Evolutionary conservation across 2,113 vertebrate genomes (phyloP).

Genomic region (Todiramphus saurophagus): DNA sequence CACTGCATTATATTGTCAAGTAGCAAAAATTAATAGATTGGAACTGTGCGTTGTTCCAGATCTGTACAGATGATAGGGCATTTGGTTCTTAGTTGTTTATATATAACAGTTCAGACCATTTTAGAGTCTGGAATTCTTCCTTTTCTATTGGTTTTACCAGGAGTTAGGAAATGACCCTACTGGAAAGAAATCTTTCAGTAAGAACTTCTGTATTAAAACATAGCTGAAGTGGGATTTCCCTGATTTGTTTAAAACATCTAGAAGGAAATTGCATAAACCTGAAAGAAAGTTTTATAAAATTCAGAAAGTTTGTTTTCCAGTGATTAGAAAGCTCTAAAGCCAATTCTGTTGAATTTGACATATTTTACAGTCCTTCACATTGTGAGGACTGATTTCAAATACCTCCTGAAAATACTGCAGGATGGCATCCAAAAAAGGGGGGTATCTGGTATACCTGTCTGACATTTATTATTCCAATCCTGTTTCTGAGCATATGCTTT

Average conservation of each 20-base stretch:
- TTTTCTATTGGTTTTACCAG: not conserved
- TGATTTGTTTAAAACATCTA: not conserved
- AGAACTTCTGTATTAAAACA: not conserved
- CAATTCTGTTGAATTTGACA: not conserved
- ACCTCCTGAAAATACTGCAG: not conserved
- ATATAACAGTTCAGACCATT: not conserved
- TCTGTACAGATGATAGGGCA: not conserved
- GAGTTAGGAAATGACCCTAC: not conserved
- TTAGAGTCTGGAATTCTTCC: not conserved
- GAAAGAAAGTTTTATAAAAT: not conserved
- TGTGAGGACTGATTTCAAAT: conserved; percentile 18
- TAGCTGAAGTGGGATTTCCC: not conserved
- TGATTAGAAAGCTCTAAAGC: not conserved
- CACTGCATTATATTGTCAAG: not conserved
- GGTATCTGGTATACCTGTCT: not conserved
- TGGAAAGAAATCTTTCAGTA: not conserved
- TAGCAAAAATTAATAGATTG: not conserved
- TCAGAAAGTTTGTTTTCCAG: not conserved
- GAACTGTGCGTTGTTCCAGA: not conserved
- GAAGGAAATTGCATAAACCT: not conserved
- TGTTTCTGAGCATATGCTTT: conserved; percentile 4
- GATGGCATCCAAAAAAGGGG: not conserved
- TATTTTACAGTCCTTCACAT: not conserved
- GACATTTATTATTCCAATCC: not conserved
- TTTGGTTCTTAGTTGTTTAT: not conserved